These are phyloP conservation scores for Leptoteleia sp. DNA, from an alignment of 1,140 invertebrate species.

Conservation along the genomic window DNA sequence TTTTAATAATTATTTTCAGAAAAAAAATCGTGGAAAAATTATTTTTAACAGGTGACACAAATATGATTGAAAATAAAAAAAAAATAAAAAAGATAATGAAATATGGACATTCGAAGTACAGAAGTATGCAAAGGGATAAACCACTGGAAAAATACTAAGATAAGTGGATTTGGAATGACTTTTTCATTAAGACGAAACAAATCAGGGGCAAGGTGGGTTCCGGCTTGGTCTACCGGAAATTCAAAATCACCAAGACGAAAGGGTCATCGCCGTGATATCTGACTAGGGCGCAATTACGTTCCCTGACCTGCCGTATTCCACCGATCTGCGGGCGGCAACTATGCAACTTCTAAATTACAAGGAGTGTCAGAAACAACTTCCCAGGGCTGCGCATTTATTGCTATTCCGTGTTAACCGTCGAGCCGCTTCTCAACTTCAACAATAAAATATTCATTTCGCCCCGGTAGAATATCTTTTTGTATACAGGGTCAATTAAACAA, in stretches of 20 bases:
- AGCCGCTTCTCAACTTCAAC: conserved; percentile 47
- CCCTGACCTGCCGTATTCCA: conserved; percentile 64
- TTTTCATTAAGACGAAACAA: conserved; percentile 34
- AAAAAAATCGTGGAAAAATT: too few relatives aligned
- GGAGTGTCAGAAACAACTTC: conserved; percentile 66
- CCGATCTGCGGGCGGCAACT: conserved; percentile 62
- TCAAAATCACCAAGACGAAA: conserved; percentile 46
- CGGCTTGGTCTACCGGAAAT: conserved; percentile 7
- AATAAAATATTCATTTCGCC: conserved; percentile 62
- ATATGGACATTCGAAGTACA: conserved; percentile 4
- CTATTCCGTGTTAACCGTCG: conserved; percentile 49
- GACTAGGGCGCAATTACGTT: conserved; percentile 58
- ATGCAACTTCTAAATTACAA: conserved; percentile 64
- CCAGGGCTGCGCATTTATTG: conserved; percentile 58
- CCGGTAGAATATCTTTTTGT: too few relatives aligned
- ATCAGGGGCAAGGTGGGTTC: too few relatives aligned
- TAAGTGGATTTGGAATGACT: conserved; percentile 12
- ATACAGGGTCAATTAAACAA: too few relatives aligned
- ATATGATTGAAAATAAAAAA: too few relatives aligned
- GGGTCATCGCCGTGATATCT: conserved; percentile 57
- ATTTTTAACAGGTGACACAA: too few relatives aligned
- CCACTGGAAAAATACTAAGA: conserved; percentile 7
- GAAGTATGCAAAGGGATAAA: not conserved
- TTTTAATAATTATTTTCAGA: conserved; percentile 14
- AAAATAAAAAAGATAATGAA: conserved; percentile 3